A percentile compares a stretch with the other conserved stretches of the same genome.
Evolutionary conservation across 2,888 invertebrate genomes (phyloP).

Genomic region (Nowickia ferox): DNA sequence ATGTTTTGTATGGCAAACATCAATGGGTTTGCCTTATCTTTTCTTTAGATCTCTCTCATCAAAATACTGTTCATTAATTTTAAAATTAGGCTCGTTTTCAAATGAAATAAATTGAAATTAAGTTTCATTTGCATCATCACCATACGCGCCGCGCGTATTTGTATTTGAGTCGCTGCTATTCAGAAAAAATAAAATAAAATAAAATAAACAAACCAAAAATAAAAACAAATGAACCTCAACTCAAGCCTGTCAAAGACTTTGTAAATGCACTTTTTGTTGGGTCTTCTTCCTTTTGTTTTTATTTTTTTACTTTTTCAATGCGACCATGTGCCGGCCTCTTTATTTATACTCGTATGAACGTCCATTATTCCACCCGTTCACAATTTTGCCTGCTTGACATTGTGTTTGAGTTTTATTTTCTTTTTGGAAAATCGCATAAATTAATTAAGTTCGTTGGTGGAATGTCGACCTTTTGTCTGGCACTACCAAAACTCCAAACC

Average conservation of each 20-base stretch:
- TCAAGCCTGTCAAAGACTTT: constrained; percentile 56
- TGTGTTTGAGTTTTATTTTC: constrained; percentile 43
- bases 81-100: constrained; percentile 81
- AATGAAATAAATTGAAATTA: constrained; percentile 62
- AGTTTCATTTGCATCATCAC: constrained; percentile 57
- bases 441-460: constrained; percentile 80
- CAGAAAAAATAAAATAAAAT: not conserved
- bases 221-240: constrained; percentile 69
- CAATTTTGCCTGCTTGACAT: constrained; percentile 27
- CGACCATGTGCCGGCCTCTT: constrained; percentile 55
- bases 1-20: constrained; percentile 63
- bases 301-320: constrained; percentile 5
- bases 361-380: constrained; percentile 23
- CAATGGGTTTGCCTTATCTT: constrained; percentile 76
- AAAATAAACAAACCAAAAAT: constrained; percentile 58
- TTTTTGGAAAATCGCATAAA: constrained; percentile 79
- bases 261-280: constrained; percentile 49
- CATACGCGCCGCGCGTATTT: not conserved
- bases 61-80: constrained; percentile 82
- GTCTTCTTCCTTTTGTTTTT: constrained; percentile 42
- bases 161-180: not conserved
- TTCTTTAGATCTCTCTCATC: constrained; percentile 80
- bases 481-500: constrained; percentile 67
- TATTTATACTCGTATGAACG: constrained; percentile 18
- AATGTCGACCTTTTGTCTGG: constrained; percentile 82